Conservation (phyloP, 2,113 vertebrate genomes). For the Elaphurus davidianus region DNA sequence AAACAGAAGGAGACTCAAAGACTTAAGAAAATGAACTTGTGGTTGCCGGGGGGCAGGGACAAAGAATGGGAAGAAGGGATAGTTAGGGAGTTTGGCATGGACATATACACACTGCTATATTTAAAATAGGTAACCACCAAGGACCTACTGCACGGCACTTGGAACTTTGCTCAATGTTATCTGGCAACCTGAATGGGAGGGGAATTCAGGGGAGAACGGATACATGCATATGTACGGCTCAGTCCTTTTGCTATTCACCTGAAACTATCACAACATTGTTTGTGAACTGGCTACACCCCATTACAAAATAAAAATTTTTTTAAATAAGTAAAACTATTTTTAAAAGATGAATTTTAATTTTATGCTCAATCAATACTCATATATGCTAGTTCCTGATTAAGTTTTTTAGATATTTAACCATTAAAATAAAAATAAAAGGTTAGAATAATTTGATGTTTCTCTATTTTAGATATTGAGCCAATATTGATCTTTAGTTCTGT, state of each 20-base stretch:
- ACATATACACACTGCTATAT: background rate
- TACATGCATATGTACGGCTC: background rate
- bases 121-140: background rate
- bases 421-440: background rate
- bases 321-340: background rate
- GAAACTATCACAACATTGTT: background rate
- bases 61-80: background rate
- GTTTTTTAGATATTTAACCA: background rate
- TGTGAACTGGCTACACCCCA: background rate
- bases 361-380: background rate
- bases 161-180: background rate
- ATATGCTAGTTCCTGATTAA: background rate
- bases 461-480: background rate
- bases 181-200: background rate
- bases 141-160: background rate
- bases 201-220: background rate
- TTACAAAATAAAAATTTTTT: background rate
- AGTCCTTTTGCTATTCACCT: background rate
- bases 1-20: background rate
- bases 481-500: background rate
- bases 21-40: background rate
- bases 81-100: background rate
- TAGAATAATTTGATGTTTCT: background rate
- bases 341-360: slow-evolving; percentile 4
- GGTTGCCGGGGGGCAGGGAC: background rate